phyloP scores from a whole-genome alignment of 2,797 vertebrate species.

The Ataeniobius toweri region DNA sequence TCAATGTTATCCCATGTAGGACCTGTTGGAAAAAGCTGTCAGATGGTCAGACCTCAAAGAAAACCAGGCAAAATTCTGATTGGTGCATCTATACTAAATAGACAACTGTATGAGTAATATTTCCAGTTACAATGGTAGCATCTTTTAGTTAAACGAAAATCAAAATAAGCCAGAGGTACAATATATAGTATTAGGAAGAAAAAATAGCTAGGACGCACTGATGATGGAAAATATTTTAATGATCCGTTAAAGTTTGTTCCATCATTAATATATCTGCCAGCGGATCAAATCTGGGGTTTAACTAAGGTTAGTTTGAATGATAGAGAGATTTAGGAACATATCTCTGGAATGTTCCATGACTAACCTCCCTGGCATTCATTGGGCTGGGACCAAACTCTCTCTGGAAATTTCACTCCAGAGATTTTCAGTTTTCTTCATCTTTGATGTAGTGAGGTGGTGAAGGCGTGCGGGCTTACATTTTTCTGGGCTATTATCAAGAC shows the following conservation, averaged over 20 bases:
- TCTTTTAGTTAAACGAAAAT: not conserved
- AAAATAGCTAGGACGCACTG: not conserved
- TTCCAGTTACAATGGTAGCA: not conserved
- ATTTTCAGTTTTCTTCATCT: constrained; percentile 26
- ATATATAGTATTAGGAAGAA: not conserved
- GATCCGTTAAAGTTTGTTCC: constrained; percentile 15
- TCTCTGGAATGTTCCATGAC: constrained; percentile 66
- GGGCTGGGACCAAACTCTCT: constrained; percentile 31
- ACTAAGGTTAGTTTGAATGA: constrained; percentile 30
- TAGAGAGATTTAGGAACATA: constrained; percentile 6
- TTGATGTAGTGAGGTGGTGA: constrained; percentile 45
- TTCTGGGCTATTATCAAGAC: constrained; percentile 61
- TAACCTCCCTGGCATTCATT: constrained; percentile 36
- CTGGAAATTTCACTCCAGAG: constrained; percentile 13
- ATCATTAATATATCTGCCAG: constrained; percentile 6
- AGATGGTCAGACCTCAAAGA: too few species aligned
- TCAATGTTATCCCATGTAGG: too few species aligned
- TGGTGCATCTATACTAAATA: too few species aligned
- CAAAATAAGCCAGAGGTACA: not conserved
- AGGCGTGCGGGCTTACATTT: constrained; percentile 44
- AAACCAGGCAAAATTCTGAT: too few species aligned
- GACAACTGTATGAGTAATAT: not conserved
- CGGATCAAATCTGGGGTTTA: constrained; percentile 23
- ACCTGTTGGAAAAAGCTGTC: too few species aligned
- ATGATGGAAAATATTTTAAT: not conserved